Conservation (phyloP, 1,140 invertebrate species). For the Ganaspis sp. region DNA sequence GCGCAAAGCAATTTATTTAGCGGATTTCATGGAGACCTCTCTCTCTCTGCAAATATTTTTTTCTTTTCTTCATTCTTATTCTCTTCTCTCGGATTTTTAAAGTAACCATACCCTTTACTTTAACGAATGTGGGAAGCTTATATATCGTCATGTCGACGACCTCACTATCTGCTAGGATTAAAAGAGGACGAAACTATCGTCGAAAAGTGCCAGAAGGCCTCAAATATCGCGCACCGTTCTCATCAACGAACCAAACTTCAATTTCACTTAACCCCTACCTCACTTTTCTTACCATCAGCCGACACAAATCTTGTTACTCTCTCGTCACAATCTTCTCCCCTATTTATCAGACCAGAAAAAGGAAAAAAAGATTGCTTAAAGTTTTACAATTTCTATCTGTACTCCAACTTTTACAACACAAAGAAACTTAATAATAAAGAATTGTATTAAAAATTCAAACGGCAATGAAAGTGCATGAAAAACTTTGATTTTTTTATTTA, state of each 20-base stretch:
- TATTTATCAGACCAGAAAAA: neutral
- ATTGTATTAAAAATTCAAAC: no score
- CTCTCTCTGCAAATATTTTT: slow-evolving; percentile 4
- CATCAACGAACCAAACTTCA: slow-evolving; percentile 59
- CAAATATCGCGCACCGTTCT: slow-evolving; percentile 51
- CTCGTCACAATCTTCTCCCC: slow-evolving; percentile 1
- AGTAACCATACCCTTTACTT: slow-evolving; percentile 9
- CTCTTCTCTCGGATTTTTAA: slow-evolving; percentile 32
- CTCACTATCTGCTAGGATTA: slow-evolving; percentile 42
- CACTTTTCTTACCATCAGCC: slow-evolving; percentile 29
- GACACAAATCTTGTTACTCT: slow-evolving; percentile 11
- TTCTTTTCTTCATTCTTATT: neutral
- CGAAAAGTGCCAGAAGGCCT: slow-evolving; percentile 41
- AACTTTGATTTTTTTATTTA: no score
- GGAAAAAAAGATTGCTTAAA: slow-evolving; percentile 2
- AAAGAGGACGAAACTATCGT: slow-evolving; percentile 51
- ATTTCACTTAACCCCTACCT: slow-evolving; percentile 59
- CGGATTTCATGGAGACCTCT: slow-evolving; percentile 41
- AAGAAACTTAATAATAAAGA: no score
- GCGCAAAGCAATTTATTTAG: slow-evolving; percentile 50
- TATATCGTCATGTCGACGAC: neutral
- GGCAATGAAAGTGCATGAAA: no score
- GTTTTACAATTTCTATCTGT: neutral
- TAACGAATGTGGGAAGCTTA: neutral
- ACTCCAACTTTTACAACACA: no score